Conservation (phyloP, 2,888 invertebrate genomes). For the Poecilobothrus nobilitatus region DNA sequence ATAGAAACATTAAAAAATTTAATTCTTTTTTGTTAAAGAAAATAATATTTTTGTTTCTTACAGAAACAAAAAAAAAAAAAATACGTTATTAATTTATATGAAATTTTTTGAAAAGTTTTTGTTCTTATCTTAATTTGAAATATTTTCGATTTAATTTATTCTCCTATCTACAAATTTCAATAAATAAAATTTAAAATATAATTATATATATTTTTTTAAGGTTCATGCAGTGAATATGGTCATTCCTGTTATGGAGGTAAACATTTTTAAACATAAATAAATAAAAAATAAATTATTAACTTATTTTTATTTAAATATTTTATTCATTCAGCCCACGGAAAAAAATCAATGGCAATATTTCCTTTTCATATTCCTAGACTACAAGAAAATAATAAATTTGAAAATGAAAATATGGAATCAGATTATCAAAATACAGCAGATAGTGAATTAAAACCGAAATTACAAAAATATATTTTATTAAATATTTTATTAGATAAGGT, state of each 20-base stretch:
- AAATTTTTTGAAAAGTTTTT: too few species aligned
- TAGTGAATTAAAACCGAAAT: neutral
- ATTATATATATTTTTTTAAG: neutral
- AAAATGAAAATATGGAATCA: neutral
- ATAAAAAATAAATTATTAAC: neutral
- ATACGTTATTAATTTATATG: too few species aligned
- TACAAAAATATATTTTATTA: neutral
- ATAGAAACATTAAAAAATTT: too few species aligned
- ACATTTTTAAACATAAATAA: conserved; percentile 16
- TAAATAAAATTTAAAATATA: too few species aligned
- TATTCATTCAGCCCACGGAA: neutral
- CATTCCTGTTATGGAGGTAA: conserved; percentile 43
- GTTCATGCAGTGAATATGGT: conserved; percentile 31
- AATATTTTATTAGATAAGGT: neutral
- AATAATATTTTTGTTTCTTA: too few species aligned
- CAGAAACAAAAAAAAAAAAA: too few species aligned
- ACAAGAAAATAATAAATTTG: neutral
- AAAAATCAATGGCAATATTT: neutral
- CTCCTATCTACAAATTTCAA: too few species aligned
- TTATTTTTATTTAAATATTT: too few species aligned
- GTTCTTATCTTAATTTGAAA: too few species aligned
- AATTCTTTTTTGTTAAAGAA: too few species aligned
- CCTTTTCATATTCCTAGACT: neutral
- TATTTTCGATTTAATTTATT: too few species aligned
- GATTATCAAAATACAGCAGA: neutral